phyloP scores from a whole-genome alignment of 1,140 invertebrate species.

The Bombus breviceps region DNA sequence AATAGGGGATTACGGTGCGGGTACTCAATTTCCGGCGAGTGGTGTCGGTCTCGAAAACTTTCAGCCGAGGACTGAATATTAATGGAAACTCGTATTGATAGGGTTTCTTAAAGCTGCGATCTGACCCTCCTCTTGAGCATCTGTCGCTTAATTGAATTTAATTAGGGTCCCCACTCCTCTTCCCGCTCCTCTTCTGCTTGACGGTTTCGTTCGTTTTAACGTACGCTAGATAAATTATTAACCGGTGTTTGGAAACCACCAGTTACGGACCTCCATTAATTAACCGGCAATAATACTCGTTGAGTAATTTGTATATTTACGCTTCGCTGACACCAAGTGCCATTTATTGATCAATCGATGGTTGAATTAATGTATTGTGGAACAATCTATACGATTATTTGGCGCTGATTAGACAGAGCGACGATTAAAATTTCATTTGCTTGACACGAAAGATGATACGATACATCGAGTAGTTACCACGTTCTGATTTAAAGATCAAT shows the following conservation, averaged over 20 bases:
- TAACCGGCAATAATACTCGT: constrained; percentile 1
- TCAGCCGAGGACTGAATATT: constrained; percentile 57
- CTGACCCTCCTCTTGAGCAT: neutral
- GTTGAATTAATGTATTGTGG: neutral
- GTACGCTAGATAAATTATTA: neutral
- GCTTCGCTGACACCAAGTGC: too few relatives aligned
- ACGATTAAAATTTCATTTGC: neutral
- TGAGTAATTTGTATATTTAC: neutral
- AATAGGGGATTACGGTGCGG: constrained; percentile 66
- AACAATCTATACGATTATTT: neutral
- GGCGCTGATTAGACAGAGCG: neutral
- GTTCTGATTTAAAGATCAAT: too few relatives aligned
- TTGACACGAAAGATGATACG: too few relatives aligned
- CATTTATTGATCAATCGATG: neutral
- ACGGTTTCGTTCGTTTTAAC: neutral
- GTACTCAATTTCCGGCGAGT: constrained; percentile 63
- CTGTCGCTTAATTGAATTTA: constrained; percentile 38
- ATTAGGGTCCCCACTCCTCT: neutral
- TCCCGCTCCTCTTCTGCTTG: too few relatives aligned
- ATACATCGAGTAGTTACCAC: neutral
- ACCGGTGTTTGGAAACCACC: neutral
- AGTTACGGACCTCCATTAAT: neutral
- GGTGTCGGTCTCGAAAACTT: constrained; percentile 58
- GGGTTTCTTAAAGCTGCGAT: constrained; percentile 43
- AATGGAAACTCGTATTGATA: constrained; percentile 57